Evolutionary conservation across 2,797 vertebrate species (phyloP), one percentile per base, ranked within the genome.

Genomic region (Mallotus villosus): DNA sequence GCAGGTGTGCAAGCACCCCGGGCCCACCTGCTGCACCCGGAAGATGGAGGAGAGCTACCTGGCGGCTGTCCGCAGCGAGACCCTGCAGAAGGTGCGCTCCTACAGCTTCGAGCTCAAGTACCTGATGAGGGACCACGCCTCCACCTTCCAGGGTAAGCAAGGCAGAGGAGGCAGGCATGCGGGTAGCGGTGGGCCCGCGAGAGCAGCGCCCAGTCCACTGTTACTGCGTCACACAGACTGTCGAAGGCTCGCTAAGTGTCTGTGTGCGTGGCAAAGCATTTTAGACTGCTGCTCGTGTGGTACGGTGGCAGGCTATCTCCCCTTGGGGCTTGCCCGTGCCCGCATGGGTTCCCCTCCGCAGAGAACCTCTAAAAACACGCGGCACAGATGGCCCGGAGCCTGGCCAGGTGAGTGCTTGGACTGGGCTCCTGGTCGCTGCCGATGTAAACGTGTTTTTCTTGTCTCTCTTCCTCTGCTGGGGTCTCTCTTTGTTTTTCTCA

Each of bases 21-120:
- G 93, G 41, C 94, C 93, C 63, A 95, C 94, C 0, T 97, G 96
- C 84, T 97, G 96, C 74, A 96, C 94, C 57, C 92, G 91, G 78
- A 96, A 92, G 85, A 97, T 97, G 95, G 96, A 97, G 86, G 95
- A 96, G 81, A 93, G 91, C 85, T 97, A 97, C 91, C 93, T 94
- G 82, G 81, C 91, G 14, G 94, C 95, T 2, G 95, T 95, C 71
- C 94, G 93, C 71, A 92, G 95, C 46, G 95, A 96, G 86, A 94
- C 94, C 24, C 87, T 93, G 81, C 95, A 96, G 65, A 95, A 92
- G 81, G 95, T 97, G 76, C 89, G 94, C 71, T 94, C 94, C 3
- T 93, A 94, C 89, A 97, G 95, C 87, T 95, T 96, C 32, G 95
- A 97, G 62, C 92, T 97, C 12, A 96, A 96, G 82, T 97, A 95